Evolutionary conservation across 2,797 vertebrate genomes (phyloP), one percentile per base, ranked within the genome.

Genomic region (Fringilla coelebs): DNA sequence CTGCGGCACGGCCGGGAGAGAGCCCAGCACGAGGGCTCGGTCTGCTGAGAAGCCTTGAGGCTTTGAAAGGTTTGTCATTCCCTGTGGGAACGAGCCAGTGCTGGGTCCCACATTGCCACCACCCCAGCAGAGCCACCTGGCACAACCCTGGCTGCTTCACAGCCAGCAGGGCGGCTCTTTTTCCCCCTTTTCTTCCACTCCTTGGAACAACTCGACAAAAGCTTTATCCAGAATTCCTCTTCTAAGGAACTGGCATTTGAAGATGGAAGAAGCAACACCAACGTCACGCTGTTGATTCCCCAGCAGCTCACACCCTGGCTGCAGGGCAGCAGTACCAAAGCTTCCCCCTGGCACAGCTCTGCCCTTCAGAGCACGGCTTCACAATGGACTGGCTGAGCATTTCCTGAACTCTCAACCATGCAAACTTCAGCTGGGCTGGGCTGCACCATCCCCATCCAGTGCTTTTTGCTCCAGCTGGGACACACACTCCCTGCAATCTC

Each of bases 201-300:
- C 40, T 34, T 45, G 55, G 57, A 80, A 62, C 31, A 72, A 25
- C 25, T 16, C 0, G 4, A 52, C 4, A 46, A 76, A 66, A 79
- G 41, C 71, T 71, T 73, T 41, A 72, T 84, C 66, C 80, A 65
- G 25, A 75, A 72, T 18, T 86, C 51, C 58, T 90, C 55, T 51
- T 54, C 29, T 36, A 66, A 76, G 38, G 46, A 84, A 51, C 21
- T 28, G 21, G 45, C 22, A 34, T 48, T 73, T 45, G 36, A 46
- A 62, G 60, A 49, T 18, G 49, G 89, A 61, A 72, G 85, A 83
- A 60, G 68, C 67, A 51, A 21, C 36, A 22, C 28, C 22, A 14
- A 2, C 0, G 0, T 57, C 62, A 45, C 1, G 0, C 13, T 11
- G 58, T 18, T 36, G 66, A 34, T 20, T 31, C 31, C n/a, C 38